Conservation (phyloP, 2,797 vertebrate species). For the Parauchenoglanis punctatus region DNA sequence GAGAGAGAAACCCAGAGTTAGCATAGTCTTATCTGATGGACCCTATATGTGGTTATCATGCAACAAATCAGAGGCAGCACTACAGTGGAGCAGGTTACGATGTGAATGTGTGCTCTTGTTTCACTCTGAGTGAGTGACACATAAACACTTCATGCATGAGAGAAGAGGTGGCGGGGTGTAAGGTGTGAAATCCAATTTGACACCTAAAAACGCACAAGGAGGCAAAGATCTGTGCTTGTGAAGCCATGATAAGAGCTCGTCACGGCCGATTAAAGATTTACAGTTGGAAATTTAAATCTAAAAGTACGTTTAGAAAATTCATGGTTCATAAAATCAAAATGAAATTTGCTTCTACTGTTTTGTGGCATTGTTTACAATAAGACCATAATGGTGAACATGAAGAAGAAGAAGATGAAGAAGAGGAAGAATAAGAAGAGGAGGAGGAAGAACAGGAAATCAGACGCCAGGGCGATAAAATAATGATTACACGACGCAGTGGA, state of each 20-base stretch:
- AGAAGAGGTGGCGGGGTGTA: slow-evolving; percentile 49
- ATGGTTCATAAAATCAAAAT: not conserved
- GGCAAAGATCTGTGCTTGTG: slow-evolving; percentile 58
- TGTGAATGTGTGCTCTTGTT: slow-evolving; percentile 46
- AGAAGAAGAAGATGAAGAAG: not conserved
- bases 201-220: slow-evolving; percentile 59
- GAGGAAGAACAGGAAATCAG: slow-evolving; percentile 26
- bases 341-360: not conserved
- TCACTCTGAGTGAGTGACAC: slow-evolving; percentile 36
- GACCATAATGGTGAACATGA: not conserved
- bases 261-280: not conserved
- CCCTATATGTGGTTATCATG: slow-evolving; percentile 57
- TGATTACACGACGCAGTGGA: slow-evolving; percentile 51
- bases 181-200: slow-evolving; percentile 58
- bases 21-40: slow-evolving; percentile 50
- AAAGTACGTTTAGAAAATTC: not conserved
- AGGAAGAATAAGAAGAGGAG: not conserved
- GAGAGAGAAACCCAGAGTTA: not conserved
- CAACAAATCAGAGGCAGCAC: slow-evolving; percentile 28
- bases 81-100: slow-evolving; percentile 26
- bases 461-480: slow-evolving; percentile 52
- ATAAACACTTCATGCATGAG: slow-evolving; percentile 45
- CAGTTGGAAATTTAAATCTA: not conserved
- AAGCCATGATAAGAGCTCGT: slow-evolving; percentile 59
- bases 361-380: not conserved